phyloP scores from a whole-genome alignment of 2,888 invertebrate genomes.

The Ophion ellenae region DNA sequence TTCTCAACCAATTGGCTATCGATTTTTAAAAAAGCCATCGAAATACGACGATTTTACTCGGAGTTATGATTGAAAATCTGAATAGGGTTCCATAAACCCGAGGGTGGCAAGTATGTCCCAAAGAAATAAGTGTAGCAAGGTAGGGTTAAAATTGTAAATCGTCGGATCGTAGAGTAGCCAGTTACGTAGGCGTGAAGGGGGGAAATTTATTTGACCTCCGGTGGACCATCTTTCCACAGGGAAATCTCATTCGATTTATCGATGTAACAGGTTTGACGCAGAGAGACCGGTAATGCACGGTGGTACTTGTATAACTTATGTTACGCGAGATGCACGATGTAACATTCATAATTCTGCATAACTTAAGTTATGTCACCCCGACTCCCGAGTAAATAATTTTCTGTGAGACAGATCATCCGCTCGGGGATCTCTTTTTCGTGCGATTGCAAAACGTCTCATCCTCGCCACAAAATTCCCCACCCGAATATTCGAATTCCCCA shows the following conservation, averaged over 20 bases:
- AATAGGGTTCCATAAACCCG: too few relatives aligned
- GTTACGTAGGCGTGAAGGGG: background rate
- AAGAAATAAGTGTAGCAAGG: too few relatives aligned
- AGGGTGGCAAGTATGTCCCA: too few relatives aligned
- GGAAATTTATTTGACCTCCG: background rate
- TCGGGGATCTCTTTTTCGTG: constrained; percentile 6
- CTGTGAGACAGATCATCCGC: constrained; percentile 42
- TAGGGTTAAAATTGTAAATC: too few relatives aligned
- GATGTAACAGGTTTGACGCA: constrained; percentile 18
- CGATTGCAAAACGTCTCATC: constrained; percentile 44
- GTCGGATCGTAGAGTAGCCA: background rate
- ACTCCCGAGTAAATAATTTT: constrained; percentile 48
- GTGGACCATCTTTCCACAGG: background rate
- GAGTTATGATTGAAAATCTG: too few relatives aligned
- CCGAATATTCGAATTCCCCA: background rate
- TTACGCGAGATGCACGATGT: background rate
- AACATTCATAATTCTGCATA: constrained; percentile 21
- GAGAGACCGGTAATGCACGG: background rate
- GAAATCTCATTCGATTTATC: constrained; percentile 12
- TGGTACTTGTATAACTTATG: constrained; percentile 24
- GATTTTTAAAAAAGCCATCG: too few relatives aligned
- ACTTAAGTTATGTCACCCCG: constrained; percentile 56
- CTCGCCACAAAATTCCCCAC: background rate
- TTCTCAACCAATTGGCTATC: too few relatives aligned
- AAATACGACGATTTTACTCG: too few relatives aligned